Evolutionary conservation across 2,797 vertebrate genomes (phyloP).

Genomic region (Oreochromis mossambicus): DNA sequence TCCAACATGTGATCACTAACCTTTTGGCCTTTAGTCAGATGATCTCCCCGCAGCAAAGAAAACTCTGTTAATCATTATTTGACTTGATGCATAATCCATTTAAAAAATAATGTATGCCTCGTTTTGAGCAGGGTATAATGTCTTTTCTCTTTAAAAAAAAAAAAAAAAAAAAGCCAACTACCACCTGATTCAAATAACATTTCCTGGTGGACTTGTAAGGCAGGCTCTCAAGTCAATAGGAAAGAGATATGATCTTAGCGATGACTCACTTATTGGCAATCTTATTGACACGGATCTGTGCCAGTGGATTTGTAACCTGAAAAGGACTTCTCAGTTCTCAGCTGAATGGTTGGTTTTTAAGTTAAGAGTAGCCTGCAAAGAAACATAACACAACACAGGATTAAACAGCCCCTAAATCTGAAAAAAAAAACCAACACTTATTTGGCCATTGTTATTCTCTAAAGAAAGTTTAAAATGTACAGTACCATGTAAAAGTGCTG

Average conservation of each 20-base stretch:
- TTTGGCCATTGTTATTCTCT: not conserved
- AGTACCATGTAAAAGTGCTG: not conserved
- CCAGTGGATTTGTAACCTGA: not conserved
- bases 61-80: not conserved
- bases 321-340: not conserved
- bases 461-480: not conserved
- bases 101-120: not conserved
- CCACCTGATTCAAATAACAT: not conserved
- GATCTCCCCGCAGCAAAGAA: not conserved
- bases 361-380: not conserved
- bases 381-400: not conserved
- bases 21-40: not conserved
- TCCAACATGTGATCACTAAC: not conserved
- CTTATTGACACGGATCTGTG: not conserved
- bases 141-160: not conserved
- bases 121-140: not conserved
- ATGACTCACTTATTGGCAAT: not conserved
- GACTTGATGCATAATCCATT: not conserved
- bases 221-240: not conserved
- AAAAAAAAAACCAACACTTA: not conserved
- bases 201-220: not conserved
- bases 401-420: not conserved
- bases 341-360: not conserved
- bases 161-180: not conserved
- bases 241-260: not conserved